These are phyloP conservation scores for Delichon dasypus DNA, from an alignment of 2,797 vertebrate genomes.

Conservation along the genomic window DNA sequence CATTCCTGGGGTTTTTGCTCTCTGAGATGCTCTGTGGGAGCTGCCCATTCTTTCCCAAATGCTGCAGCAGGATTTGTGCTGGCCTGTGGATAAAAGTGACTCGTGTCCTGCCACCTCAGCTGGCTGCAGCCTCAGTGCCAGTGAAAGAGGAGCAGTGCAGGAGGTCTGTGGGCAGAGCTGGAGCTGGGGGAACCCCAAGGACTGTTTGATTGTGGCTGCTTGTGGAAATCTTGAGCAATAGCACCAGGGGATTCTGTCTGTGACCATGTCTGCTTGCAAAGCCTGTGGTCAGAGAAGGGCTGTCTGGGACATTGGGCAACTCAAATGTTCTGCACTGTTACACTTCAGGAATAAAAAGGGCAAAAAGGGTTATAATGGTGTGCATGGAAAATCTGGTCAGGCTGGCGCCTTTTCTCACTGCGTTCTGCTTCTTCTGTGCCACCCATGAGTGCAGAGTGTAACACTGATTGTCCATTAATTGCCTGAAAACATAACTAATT, in stretches of 20 bases:
- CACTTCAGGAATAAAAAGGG: background rate
- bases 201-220: background rate
- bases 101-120: background rate
- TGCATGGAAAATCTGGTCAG: background rate
- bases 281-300: background rate
- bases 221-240: background rate
- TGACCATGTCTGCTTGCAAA: background rate
- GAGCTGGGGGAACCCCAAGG: background rate
- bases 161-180: background rate
- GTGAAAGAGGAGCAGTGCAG: background rate
- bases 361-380: fast-evolving
- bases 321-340: background rate
- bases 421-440: background rate
- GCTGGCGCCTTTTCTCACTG: background rate
- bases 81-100: background rate
- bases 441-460: background rate
- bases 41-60: background rate
- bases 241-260: background rate
- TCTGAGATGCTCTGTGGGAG: background rate
- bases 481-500: background rate
- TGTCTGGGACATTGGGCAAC: background rate
- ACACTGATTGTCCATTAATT: background rate
- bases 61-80: background rate
- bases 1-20: background rate
- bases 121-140: background rate